Percentiles rank a stretch among this genome's conserved stretches.
Evolutionary conservation across 2,888 invertebrate species (phyloP).

Genomic region (Mimachlamys varia): DNA sequence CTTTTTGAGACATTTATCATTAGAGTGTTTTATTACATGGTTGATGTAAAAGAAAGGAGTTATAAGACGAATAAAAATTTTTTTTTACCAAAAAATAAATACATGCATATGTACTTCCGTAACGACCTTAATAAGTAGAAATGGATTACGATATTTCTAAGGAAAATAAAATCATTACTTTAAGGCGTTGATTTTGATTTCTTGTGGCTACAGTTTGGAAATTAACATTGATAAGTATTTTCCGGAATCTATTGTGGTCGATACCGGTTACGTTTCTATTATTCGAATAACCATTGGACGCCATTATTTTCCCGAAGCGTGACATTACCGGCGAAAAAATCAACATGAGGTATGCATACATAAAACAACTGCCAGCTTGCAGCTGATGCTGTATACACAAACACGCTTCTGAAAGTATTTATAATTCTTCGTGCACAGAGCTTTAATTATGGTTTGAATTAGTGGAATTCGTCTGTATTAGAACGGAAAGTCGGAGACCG

Average conservation of each 20-base stretch:
- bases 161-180: too few relatives aligned
- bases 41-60: too few relatives aligned
- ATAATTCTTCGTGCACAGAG: neutral
- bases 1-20: too few relatives aligned
- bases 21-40: too few relatives aligned
- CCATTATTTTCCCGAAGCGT: slow-evolving; percentile 37
- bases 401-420: neutral
- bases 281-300: neutral
- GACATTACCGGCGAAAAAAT: slow-evolving; percentile 32
- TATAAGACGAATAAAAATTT: too few relatives aligned
- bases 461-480: neutral
- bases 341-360: neutral
- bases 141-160: too few relatives aligned
- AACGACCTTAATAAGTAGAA: too few relatives aligned
- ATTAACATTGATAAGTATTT: neutral
- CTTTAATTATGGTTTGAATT: neutral
- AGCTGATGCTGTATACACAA: neutral
- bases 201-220: too few relatives aligned
- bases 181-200: too few relatives aligned
- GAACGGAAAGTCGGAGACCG: neutral
- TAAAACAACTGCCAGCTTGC: neutral
- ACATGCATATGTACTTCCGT: too few relatives aligned
- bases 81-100: too few relatives aligned
- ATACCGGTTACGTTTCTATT: neutral
- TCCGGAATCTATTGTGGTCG: slow-evolving; percentile 6